Percentiles rank a stretch among this genome's conserved stretches.
Conservation (phyloP, 2,888 invertebrate genomes). For the Leucania comma region DNA sequence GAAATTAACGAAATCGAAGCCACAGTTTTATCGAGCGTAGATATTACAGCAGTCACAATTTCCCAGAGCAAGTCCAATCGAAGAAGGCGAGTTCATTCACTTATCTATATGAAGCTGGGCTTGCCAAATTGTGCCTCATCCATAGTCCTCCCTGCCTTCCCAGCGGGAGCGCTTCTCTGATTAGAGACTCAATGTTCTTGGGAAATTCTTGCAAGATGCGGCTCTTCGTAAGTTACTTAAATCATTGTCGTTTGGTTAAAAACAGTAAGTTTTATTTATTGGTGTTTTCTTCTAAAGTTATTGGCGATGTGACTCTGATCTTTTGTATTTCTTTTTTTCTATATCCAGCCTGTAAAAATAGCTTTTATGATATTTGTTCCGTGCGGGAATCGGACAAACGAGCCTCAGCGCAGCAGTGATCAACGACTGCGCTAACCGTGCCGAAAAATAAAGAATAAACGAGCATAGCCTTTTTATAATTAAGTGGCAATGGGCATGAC, state of each 20-base stretch:
- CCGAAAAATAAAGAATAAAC: too few relatives aligned
- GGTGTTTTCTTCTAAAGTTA: background rate
- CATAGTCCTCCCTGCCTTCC: constrained; percentile 1
- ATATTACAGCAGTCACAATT: background rate
- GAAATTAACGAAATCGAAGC: too few relatives aligned
- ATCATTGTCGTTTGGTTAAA: background rate
- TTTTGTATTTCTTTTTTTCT: background rate
- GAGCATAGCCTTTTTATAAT: too few relatives aligned
- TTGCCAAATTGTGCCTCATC: constrained; percentile 23
- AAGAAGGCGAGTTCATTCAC: constrained; percentile 6
- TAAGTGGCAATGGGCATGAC: too few relatives aligned
- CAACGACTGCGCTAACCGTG: too few relatives aligned
- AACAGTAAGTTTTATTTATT: background rate
- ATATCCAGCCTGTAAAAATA: too few relatives aligned
- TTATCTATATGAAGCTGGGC: constrained; percentile 14
- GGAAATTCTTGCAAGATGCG: background rate
- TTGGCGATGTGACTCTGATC: background rate
- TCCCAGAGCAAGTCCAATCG: background rate
- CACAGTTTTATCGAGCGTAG: background rate
- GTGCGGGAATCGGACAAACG: too few relatives aligned
- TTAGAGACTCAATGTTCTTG: constrained; percentile 21
- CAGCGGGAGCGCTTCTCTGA: constrained; percentile 10
- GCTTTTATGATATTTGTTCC: too few relatives aligned
- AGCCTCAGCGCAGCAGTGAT: too few relatives aligned
- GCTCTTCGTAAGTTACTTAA: background rate